Evolutionary conservation across 2,113 vertebrate genomes (phyloP), one percentile per base, ranked within the genome.

Genomic region (Camelus dromedarius): DNA sequence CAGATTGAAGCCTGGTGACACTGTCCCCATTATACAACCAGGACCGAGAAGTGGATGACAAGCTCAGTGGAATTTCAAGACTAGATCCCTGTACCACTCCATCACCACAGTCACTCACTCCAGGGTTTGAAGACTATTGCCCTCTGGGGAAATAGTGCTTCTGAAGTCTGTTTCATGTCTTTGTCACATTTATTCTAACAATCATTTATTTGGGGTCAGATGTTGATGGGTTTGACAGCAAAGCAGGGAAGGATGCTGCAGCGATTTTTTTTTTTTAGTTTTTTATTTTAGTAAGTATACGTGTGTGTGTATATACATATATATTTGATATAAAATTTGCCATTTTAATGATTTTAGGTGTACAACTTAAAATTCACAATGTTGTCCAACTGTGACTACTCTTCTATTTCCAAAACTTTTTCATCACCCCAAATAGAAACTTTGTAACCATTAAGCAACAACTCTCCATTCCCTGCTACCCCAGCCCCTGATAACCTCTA

Each of bases 31-130:
- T 95, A 95, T 77, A 62, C 35, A 87, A 64, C 35, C 64, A 82
- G 92, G 50, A 42, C 86, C 6, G 6, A 69, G 67, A 95, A 67
- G 69, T 76, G 62, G 24, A 67, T 76, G 95, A 89, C 91, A 96
- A 95, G 92, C 95, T 93, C 93, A 89, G 83, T 20, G 67, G 89
- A 38, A 67, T 95, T 89, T 98, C 89, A 62, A 50, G 73, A 50
- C 38, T 72, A 93, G 93, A 75, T 32, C 42, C 62, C 76, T 81
- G 42, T 3, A 9, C 30, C 20, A 24, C 30, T 28, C 28, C 4
- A 10, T 80, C 70, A 64, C 85, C 56, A 48, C 90, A 52, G 91
- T 66, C 35, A 92, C 91, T 91, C 54, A 11, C 66, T 72, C n/a
- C 42, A 35, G 42, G 60, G 48, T 83, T 86, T 83, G 72, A 83